Base-by-base conservation (phyloP, 2,888 invertebrate genomes). In the Hyposoter didymator region DNA sequence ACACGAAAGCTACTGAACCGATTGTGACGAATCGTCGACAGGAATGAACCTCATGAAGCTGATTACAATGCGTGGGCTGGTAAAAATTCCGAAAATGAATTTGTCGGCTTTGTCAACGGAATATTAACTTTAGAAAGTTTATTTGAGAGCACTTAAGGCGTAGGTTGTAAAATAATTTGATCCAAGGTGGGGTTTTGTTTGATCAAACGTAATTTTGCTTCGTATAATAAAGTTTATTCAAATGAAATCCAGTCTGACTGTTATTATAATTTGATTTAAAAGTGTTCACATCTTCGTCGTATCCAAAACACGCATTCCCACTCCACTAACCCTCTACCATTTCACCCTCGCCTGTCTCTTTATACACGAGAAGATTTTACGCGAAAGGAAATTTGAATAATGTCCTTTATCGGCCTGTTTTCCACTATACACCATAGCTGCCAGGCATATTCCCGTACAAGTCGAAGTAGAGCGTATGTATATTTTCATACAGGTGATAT, bases 351-450 rank as follows among this genome's bases (percentile, higher is more conserved):
- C 78, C 67, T 43, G 75, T 84, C 81, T 87, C 80, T 81, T 85
- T 78, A 79, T 75, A 80, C 83, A 55, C 67, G 82, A 78, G 78
- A 84, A 87, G 90, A 90, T 92, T 91, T 91, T 90, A 89, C 89
- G 84, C 78, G 87, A 73, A 86, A 88, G 85, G 73, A 90, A 90
- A 92, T 93, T 93, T 93, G 92, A 93, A 93, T 93, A 93, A 93
- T 92, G 91, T 91, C 91, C 89, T 92, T 93, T 93, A 93, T 93
- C 93, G 90, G 91, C 87, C 85, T 88, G 87, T 87, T 87, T 84
- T 82, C 82, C 74, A 82, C 74, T 82, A 32, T 70, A 80, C 64
- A 62, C 72, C 45, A 62, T 70, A 80, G 78, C 80, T 82, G 64
- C 87, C 88, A 81, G 78, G 52, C 87, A 85, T 75, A 81, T 67